These are phyloP conservation scores for Phortica magna DNA, from an alignment of 2,888 invertebrate species.

Conservation along the genomic window DNA sequence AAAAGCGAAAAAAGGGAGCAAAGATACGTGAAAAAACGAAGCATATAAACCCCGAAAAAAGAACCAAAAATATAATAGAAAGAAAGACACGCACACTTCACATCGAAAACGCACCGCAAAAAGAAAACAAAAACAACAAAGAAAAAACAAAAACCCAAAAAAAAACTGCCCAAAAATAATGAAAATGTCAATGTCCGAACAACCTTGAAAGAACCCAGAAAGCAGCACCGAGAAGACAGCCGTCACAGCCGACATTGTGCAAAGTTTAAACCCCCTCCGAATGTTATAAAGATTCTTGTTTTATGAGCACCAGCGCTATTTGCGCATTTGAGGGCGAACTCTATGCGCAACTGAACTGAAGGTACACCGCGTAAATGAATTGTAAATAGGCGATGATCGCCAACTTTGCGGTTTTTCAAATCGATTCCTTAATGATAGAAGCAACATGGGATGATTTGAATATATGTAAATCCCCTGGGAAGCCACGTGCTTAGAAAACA, in stretches of 20 bases:
- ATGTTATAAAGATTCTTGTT: not conserved
- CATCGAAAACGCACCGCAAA: slow-evolving; percentile 9
- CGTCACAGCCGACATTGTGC: not conserved
- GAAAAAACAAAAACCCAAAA: slow-evolving; percentile 16
- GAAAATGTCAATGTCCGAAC: slow-evolving; percentile 78
- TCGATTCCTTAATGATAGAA: no score
- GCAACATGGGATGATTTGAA: no score
- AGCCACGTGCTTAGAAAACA: no score
- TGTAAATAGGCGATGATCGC: no score
- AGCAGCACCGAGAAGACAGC: slow-evolving; percentile 56
- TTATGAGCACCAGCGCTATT: slow-evolving; percentile 41
- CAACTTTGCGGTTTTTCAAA: no score
- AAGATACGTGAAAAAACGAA: slow-evolving; percentile 24
- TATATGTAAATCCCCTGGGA: no score
- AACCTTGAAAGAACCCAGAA: slow-evolving; percentile 78
- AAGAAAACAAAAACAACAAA: slow-evolving; percentile 28
- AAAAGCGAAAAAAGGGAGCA: slow-evolving; percentile 22
- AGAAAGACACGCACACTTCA: slow-evolving; percentile 33
- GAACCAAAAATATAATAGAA: not conserved
- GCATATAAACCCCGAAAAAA: not conserved
- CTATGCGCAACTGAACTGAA: slow-evolving; percentile 6
- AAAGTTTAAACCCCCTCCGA: not conserved
- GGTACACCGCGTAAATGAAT: no score
- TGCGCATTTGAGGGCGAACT: slow-evolving; percentile 42
- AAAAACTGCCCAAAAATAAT: slow-evolving; percentile 61